Conservation (phyloP, 2,888 invertebrate genomes). For the Seira sanloemensis region DNA sequence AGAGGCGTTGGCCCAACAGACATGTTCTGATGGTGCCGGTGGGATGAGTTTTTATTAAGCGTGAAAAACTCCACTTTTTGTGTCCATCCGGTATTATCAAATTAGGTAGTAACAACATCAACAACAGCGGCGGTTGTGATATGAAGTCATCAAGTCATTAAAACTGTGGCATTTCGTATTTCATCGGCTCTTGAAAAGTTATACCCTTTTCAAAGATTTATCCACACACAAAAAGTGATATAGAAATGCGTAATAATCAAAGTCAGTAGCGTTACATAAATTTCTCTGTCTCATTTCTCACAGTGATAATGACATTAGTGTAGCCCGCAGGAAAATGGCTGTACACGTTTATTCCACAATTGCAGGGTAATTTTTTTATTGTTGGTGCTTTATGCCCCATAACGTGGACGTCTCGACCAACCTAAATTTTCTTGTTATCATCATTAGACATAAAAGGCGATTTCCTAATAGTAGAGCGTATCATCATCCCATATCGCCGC, state of each 20-base stretch:
- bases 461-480: not conserved
- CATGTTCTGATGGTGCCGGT: not conserved
- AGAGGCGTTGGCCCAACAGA: conserved; percentile 10
- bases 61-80: not conserved
- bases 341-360: not conserved
- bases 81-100: conserved; percentile 12
- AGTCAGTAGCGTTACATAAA: not conserved
- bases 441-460: conserved; percentile 7
- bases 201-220: no score
- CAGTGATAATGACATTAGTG: conserved; percentile 20
- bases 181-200: no score
- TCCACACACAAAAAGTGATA: no score
- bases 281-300: no score
- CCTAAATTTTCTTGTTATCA: not conserved
- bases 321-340: not conserved
- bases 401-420: not conserved
- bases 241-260: not conserved
- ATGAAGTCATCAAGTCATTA: no score
- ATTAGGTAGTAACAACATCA: conserved; percentile 1
- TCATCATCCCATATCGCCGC: not conserved
- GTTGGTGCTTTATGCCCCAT: no score
- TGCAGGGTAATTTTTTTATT: not conserved
- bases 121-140: not conserved
- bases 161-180: no score
- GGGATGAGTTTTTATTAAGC: not conserved